Evolutionary conservation across 1,140 invertebrate genomes (phyloP), one percentile per base, ranked within the genome.

Genomic region (Caenorhabditis inopinata): DNA sequence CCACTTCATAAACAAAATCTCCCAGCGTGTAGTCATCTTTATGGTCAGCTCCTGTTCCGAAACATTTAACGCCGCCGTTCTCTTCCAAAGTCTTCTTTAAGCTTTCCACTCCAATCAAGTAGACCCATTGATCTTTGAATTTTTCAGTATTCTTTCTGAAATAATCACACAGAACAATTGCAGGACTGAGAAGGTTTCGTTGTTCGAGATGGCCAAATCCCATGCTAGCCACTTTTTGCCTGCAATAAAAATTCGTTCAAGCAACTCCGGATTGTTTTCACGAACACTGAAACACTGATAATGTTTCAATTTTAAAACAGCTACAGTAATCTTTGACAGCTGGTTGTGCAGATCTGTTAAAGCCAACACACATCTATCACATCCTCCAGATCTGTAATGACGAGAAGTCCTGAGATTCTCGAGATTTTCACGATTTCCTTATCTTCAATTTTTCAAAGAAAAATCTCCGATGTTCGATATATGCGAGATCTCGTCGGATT

Each of bases 81-180:
- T 83, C 79, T 76, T 91, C 92, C 68, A 98, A 90, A 90, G 97
- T 96, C 83, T 92, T 90, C 2, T 92, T 92, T 82, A 98, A 92
- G 12, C 93, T 94, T 86, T 81, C 42, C 7, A 92, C 93, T 11
- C 96, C 96, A 84, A 98, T 90, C 0, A 97, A 89, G 89, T 95
- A 98, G 1, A 94, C 94, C 88, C 94, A 83, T 94, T 93, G 62
- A 91, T 91, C 83, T 95, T 95, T 25, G 92, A 48, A 77, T 25
- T 84, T 16, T 85, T 81, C 80, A 91, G 90, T 51, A 89, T 84
- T 49, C 90, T 47, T 88, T 88, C 93, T 92, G 0, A 98, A 89
- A 87, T 96, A 95, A 80, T 92, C 90, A 4, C 94, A 95, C 21
- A 92, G 91, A 82, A 96, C 91, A 89, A 93, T 93, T 12, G 94